phyloP scores from a whole-genome alignment of 1,140 invertebrate species.

The Drosophila micromelanica region DNA sequence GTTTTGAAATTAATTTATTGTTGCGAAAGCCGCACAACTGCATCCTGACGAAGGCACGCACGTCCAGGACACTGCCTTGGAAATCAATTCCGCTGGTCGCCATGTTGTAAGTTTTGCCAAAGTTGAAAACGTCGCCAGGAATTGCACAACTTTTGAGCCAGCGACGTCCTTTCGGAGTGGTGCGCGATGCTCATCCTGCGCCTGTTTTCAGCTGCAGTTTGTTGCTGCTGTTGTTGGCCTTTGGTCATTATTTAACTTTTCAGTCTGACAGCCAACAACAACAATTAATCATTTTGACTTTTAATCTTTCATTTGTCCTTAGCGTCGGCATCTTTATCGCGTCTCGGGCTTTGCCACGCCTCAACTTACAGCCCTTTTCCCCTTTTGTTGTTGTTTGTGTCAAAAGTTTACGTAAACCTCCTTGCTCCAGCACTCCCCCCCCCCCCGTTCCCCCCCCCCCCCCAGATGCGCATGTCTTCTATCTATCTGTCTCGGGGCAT shows the following conservation, averaged over 20 bases:
- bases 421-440: background rate
- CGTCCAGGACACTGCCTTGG: background rate
- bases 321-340: constrained; percentile 52
- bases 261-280: constrained; percentile 35
- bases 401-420: constrained; percentile 48
- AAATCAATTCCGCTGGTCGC: constrained; percentile 35
- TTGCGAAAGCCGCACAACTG: constrained; percentile 38
- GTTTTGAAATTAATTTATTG: constrained; percentile 51
- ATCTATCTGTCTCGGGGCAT: constrained; percentile 40
- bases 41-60: background rate
- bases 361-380: constrained; percentile 19
- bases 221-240: constrained; percentile 1
- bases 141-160: constrained; percentile 32
- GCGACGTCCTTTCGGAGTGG: background rate
- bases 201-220: constrained; percentile 32
- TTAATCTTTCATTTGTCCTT: constrained; percentile 64
- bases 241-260: constrained; percentile 47
- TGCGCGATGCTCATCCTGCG: constrained; percentile 5
- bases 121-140: constrained; percentile 11
- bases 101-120: constrained; percentile 36
- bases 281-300: constrained; percentile 67
- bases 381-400: constrained; percentile 47
- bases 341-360: constrained; percentile 42
- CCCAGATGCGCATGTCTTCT: constrained; percentile 19
- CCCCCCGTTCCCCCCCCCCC: background rate